These are phyloP conservation scores for Baccha elongata DNA, from an alignment of 2,888 invertebrate genomes.

Conservation along the genomic window DNA sequence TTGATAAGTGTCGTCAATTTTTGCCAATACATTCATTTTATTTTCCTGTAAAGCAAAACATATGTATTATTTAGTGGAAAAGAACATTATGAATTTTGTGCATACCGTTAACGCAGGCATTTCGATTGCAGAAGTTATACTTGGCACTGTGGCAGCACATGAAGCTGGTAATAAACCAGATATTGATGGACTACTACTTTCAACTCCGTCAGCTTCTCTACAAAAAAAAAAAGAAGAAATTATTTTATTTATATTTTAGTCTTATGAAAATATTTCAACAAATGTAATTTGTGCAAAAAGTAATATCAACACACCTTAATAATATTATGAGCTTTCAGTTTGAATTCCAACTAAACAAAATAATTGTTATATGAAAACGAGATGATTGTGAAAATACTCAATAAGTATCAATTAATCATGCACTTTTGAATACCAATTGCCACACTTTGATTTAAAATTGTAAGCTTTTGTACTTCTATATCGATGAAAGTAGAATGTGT, in stretches of 20 bases:
- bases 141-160: constrained; percentile 62
- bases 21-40: constrained; percentile 57
- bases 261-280: neutral
- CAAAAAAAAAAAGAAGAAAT: neutral
- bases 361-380: constrained; percentile 6
- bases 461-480: no score
- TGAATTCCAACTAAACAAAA: neutral
- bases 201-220: constrained; percentile 49
- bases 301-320: neutral
- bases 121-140: constrained; percentile 37
- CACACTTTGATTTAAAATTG: neutral
- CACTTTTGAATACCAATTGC: constrained; percentile 14
- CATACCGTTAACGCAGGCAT: constrained; percentile 66
- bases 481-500: no score
- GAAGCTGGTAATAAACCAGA: constrained; percentile 58
- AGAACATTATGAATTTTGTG: neutral
- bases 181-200: constrained; percentile 54
- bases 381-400: constrained; percentile 7
- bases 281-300: neutral
- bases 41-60: constrained; percentile 52
- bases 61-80: neutral
- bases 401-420: neutral
- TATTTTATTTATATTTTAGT: neutral
- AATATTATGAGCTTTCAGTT: neutral
- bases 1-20: constrained; percentile 41